Evolutionary conservation across 2,797 vertebrate species (phyloP).

Genomic region (Ciconia nigra): DNA sequence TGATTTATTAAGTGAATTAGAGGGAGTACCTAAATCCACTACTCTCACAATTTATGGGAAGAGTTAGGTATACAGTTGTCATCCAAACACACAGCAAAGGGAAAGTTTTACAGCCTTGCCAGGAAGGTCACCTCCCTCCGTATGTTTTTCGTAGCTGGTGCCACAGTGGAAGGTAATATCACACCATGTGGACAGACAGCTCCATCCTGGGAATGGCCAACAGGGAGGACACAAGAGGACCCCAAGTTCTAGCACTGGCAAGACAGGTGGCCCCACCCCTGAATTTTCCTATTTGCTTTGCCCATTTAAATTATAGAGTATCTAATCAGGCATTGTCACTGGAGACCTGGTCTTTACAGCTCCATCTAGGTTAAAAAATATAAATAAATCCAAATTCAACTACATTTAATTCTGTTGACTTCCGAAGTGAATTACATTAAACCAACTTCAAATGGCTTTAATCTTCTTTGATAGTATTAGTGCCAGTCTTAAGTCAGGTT

Average conservation of each 20-base stretch:
- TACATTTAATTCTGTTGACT: not conserved
- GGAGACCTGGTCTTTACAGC: not conserved
- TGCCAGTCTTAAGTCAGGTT: not conserved
- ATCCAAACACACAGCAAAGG: not conserved
- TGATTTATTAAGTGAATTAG: conserved; percentile 6
- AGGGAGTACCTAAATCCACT: not conserved
- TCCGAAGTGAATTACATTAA: not conserved
- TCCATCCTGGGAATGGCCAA: not conserved
- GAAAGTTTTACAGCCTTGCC: not conserved
- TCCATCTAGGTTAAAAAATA: not conserved
- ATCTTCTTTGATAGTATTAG: not conserved
- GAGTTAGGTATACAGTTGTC: not conserved
- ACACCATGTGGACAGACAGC: not conserved
- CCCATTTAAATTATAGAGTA: not conserved
- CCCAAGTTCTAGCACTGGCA: not conserved
- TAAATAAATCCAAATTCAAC: not conserved
- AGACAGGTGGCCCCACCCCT: not conserved
- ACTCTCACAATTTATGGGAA: not conserved
- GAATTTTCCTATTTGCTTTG: not conserved
- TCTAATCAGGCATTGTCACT: not conserved
- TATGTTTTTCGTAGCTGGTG: not conserved
- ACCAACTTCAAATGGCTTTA: not conserved
- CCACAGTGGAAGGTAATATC: not conserved
- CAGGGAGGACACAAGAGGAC: not conserved
- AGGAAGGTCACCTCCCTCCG: not conserved